Percentiles rank a stretch among this genome's conserved stretches.
Conservation (phyloP, 2,113 vertebrate genomes). For the Colossoma macropomum region DNA sequence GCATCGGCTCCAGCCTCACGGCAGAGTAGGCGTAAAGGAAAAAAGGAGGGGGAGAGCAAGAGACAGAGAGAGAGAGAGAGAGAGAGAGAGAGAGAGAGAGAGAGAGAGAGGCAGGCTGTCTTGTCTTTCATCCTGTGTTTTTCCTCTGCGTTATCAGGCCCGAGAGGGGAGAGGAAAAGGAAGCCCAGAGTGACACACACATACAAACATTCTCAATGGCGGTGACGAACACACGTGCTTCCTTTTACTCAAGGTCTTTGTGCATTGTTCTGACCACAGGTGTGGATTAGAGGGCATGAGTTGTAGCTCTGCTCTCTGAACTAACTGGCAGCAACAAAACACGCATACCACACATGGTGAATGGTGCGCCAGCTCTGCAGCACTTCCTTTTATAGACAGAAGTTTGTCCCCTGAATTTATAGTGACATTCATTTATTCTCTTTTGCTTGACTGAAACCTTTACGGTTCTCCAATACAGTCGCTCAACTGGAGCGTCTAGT, state of each 20-base stretch:
- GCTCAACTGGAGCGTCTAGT: neutral
- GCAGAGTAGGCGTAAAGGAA: conserved; percentile 44
- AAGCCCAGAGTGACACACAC: conserved; percentile 48
- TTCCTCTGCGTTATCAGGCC: conserved; percentile 51
- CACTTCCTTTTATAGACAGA: conserved; percentile 31
- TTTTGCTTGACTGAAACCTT: conserved; percentile 1
- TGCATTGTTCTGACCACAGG: conserved; percentile 53
- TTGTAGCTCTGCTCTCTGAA: conserved; percentile 35
- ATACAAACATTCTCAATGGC: conserved; percentile 18
- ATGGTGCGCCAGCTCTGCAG: neutral
- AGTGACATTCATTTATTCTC: neutral
- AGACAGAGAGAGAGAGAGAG: conserved; percentile 4
- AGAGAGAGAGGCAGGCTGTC: conserved; percentile 13
- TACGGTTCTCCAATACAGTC: neutral
- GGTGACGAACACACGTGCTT: conserved; percentile 42
- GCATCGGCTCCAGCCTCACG: conserved; percentile 23
- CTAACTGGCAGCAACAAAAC: conserved; percentile 32
- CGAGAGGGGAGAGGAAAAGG: conserved; percentile 59
- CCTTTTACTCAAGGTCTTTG: conserved; percentile 63
- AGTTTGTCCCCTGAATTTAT: neutral
- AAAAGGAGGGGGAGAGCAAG: conserved; percentile 16
- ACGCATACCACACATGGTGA: conserved; percentile 12
- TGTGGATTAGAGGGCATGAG: conserved; percentile 36
- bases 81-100: neutral
- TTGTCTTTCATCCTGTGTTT: conserved; percentile 52